Evolutionary conservation across 2,888 invertebrate genomes (phyloP), one percentile per base, ranked within the genome.

Genomic region (Psylliodes chrysocephalus): DNA sequence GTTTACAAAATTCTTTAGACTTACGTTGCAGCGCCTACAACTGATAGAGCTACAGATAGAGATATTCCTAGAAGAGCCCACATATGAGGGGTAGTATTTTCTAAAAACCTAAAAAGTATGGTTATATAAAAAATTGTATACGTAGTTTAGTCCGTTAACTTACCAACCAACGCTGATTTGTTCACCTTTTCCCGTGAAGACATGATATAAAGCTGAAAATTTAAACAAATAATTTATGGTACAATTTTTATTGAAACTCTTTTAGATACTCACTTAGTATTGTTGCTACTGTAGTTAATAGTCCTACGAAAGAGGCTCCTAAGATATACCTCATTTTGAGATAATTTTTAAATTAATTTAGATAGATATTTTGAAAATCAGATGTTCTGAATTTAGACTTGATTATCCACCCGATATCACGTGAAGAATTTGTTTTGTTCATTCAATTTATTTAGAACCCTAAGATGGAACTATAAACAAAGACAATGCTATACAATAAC

Each of bases 31-130:
- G 98, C 98, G 64, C 98, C 98, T 47, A 97, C 94, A 28, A 99
- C 98, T 4, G 98, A 98, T 49, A 98, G 84, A 1, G 97, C 89
- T 19, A 99, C 98, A 14, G 97, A 89, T 52, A 98, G 85, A 25
- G 95, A 95, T 75, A 98, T 94, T 8, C 98, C 98, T 75, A 96
- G 83, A 62, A 91, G 89, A 33, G 92, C 94, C 98, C 98, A 99
- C 93, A 98, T 93, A 82, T 94, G 94, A 0, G 98, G 98, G 14
- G 96, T 94, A 7, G 94, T 91, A 69, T 90, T 88, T 76, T 89
- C 88, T 73, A 98, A 85, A 84, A 97, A 95, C 92, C 89, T 89
- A 71, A 54, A 75, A 51, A 49, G n/a, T 28, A 28, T 6, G 46
- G 46, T 46, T 46, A 46, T 46, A 46, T 19, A 25, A 25, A 14